Evolutionary conservation across 2,113 vertebrate species (phyloP).

Genomic region (Chascanopsetta lugubris): DNA sequence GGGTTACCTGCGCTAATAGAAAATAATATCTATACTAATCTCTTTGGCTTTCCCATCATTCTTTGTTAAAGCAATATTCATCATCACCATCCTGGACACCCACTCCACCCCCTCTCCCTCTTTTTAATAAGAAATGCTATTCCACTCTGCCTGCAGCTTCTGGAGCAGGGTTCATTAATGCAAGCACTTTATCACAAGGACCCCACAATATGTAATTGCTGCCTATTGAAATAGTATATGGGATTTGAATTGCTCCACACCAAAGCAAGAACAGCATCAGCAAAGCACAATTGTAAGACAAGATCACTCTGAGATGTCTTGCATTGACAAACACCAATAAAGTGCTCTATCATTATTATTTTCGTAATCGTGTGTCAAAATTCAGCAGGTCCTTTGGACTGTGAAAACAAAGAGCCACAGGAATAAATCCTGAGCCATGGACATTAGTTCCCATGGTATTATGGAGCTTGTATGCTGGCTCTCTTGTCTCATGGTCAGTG

Average conservation of each 20-base stretch:
- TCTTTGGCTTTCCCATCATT: conserved; percentile 10
- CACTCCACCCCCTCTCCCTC: background rate
- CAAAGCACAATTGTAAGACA: too few relatives aligned
- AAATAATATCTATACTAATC: conserved; percentile 10
- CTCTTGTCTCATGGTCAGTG: too few relatives aligned
- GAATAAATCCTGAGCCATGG: too few relatives aligned
- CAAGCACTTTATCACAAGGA: conserved; percentile 45
- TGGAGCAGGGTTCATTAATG: conserved; percentile 49
- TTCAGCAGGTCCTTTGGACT: too few relatives aligned
- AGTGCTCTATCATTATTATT: too few relatives aligned
- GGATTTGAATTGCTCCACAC: conserved; percentile 37
- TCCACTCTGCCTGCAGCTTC: conserved; percentile 27
- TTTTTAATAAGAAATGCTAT: conserved; percentile 39
- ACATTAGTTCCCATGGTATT: too few relatives aligned
- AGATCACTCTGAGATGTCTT: too few relatives aligned
- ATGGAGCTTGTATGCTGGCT: too few relatives aligned
- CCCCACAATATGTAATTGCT: conserved; percentile 31
- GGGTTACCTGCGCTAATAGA: background rate
- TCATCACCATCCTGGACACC: background rate
- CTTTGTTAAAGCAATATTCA: conserved; percentile 10
- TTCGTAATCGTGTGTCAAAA: too few relatives aligned
- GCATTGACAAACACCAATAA: too few relatives aligned
- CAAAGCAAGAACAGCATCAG: conserved; percentile 22
- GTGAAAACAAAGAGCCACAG: too few relatives aligned
- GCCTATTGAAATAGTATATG: conserved; percentile 45